Evolutionary conservation across 1,140 invertebrate species (phyloP), one percentile per base, ranked within the genome.

Genomic region (Aphis gossypii): DNA sequence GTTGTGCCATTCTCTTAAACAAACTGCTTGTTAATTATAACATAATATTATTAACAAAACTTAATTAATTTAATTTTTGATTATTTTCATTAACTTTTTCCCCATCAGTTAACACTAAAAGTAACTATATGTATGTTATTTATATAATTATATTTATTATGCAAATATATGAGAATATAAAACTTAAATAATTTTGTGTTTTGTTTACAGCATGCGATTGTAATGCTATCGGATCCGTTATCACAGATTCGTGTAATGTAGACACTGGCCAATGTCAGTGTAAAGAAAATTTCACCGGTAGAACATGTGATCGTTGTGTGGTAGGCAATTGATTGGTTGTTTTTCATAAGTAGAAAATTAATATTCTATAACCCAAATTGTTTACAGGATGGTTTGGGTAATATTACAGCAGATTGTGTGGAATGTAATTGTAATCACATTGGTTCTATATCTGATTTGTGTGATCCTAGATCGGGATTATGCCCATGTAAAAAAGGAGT

Each of bases 251-350:
- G 60, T 99, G 99, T 96, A 97, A 99, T 95, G 96, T 97, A 84
- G 96, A 96, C 23, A 97, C 97, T 38, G 99, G 99, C 0, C 97
- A 98, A 95, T 99, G 99, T 95, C 96, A 97, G 82, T 99, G 99
- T 95, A 97, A 97, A 84, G 95, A 96, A 2, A 97, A 97, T 93
- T 98, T 97, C 94, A 96, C 96, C 6, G 99, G 99, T n/a, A 96
- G 97, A 94, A 97, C 97, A 56, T 99, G 99, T 95, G 97, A 99
- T 94, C 95, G 96, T 38, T 99, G 99, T 95, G 96, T 97, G 96
- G 97, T 98, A 95, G 86, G 46, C 30, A 38, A 44, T 94, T 86
- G 7, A 89, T 44, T 76, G 18, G 84, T 84, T 51, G 35, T 86
- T 44, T 94, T 56, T 56, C 86, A 51, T 93, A 56, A 25, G 41